Percentiles rank a stretch among this genome's conserved stretches.
These are phyloP conservation scores for Dioctria rufipes DNA, from an alignment of 2,888 invertebrate genomes.

Conservation along the genomic window DNA sequence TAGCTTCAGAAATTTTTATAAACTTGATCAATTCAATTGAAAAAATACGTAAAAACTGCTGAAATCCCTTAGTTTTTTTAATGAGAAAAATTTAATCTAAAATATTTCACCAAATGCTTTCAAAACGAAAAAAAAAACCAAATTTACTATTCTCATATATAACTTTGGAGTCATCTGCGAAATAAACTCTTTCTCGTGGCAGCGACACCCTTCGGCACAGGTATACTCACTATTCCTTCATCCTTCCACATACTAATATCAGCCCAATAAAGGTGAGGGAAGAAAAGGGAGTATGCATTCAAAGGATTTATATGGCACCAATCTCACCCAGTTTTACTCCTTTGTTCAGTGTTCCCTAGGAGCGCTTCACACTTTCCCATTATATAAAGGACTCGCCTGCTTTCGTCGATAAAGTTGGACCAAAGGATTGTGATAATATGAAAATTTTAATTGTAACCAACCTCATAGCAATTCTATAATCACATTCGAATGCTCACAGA, in stretches of 20 bases:
- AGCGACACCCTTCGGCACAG: neutral
- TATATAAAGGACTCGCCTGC: no score
- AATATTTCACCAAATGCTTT: no score
- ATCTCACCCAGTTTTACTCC: neutral
- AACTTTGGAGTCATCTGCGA: no score
- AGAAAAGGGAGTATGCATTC: neutral
- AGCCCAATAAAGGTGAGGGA: neutral
- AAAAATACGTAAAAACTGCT: no score
- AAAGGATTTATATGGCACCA: neutral
- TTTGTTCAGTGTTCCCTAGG: no score
- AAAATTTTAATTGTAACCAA: neutral
- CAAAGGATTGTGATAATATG: slow-evolving; percentile 3
- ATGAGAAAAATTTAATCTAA: no score
- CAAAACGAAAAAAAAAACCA: no score
- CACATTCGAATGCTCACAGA: neutral
- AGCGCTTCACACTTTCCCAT: neutral
- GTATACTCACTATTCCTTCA: neutral
- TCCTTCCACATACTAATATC: neutral
- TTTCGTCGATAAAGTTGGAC: neutral
- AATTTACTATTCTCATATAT: no score
- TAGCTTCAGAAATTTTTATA: no score
- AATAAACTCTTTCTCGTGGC: no score
- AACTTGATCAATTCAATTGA: no score
- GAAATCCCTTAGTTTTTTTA: no score
- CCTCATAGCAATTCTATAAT: neutral